phyloP scores from a whole-genome alignment of 2,797 vertebrate genomes.

The Chiloscyllium punctatum region DNA sequence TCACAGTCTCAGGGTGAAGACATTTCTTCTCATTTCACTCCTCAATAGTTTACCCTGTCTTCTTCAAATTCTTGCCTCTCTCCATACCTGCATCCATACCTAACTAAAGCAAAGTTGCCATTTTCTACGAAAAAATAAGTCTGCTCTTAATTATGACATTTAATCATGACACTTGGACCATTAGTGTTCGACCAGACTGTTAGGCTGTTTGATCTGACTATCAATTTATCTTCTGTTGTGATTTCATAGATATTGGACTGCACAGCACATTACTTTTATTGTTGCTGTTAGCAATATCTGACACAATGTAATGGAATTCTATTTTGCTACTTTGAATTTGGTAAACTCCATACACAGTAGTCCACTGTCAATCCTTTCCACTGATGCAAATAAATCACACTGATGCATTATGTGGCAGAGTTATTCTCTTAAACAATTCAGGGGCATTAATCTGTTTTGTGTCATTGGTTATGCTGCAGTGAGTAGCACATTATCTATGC shows the following conservation, averaged over 20 bases:
- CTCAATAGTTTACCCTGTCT: no score
- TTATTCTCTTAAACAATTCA: constrained; percentile 6
- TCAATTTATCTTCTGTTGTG: background rate
- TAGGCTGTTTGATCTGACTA: background rate
- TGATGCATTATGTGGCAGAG: background rate
- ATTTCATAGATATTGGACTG: background rate
- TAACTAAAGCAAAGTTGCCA: no score
- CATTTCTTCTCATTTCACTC: no score
- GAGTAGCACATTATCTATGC: constrained; percentile 9
- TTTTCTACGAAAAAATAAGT: no score
- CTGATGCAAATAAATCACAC: background rate
- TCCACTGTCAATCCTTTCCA: background rate
- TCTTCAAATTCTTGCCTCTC: no score
- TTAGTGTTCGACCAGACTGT: background rate
- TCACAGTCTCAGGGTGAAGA: no score
- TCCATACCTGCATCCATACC: no score
- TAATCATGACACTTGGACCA: background rate
- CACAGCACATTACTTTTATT: background rate
- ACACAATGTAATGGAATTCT: background rate
- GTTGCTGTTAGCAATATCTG: background rate
- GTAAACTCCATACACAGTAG: background rate
- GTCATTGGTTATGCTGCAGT: constrained; percentile 20
- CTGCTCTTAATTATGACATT: no score
- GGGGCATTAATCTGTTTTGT: constrained; percentile 19
- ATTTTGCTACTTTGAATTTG: background rate